Evolutionary conservation across 2,797 vertebrate genomes (phyloP), one percentile per base, ranked within the genome.

Genomic region (Austrolebias charrua): DNA sequence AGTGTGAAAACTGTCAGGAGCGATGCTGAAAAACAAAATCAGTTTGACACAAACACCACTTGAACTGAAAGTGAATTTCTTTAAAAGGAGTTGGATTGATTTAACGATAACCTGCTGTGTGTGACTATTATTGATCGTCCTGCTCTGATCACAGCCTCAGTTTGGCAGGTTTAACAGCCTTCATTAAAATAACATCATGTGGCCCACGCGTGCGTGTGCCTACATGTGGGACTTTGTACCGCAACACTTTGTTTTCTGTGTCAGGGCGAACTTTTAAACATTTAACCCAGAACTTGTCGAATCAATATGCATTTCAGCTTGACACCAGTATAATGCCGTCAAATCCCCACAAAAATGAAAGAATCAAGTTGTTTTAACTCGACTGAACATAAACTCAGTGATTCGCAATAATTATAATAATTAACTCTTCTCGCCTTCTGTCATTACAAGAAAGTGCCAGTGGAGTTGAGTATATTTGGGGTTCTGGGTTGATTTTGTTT

Each of bases 51-150:
- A 44, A 45, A 63, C 8, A 45, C 12, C 52, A 24, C 76, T 61
- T 78, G 60, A 84, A 68, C 19, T 84, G 73, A 83, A 78, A 71
- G 73, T 72, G 63, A 78, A 72, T 78, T 75, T 1, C 50, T 74
- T 75, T 54, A 11, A 55, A 40, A 69, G 42, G 48, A 64, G 43
- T 66, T 6, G 1, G 1, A 55, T 72, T 4, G 18, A 24, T 69
- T 75, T 33, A 56, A 49, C 53, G 44, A 63, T 33, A 69, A 44
- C 49, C 55, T 40, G 45, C 40, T 49, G 56, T 61, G 55, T 79
- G 57, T 55, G 68, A 59, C 45, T 33, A 46, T 29, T 55, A 47
- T 49, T 5, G 38, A 15, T n/a, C 24, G 60, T 16, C 18, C 55
- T 19, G 56, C 18, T 20, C 10, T 20, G 9, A 47, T 19, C 7